Evolutionary conservation across 53 echinoderm and acorn worm species (phyloP).

Genomic region (Patiria pectinifera): DNA sequence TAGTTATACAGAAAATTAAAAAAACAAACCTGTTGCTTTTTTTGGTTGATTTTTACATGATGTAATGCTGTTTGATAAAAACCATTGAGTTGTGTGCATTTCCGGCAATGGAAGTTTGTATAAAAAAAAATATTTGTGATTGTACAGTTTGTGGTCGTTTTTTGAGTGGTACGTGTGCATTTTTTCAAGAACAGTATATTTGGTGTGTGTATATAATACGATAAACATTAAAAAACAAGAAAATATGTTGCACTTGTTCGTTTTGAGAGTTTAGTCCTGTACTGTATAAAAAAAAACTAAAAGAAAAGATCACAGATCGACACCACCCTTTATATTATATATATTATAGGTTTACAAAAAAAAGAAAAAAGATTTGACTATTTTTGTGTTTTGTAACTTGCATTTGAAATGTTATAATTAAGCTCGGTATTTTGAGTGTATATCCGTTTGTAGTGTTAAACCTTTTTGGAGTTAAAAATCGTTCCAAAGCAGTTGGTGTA

Average conservation of each 20-base stretch:
- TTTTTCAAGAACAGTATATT: slow-evolving; percentile 47
- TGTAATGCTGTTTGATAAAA: slow-evolving; percentile 35
- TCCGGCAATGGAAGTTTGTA: slow-evolving; percentile 20
- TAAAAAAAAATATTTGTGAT: slow-evolving; percentile 22
- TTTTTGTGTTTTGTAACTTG: slow-evolving; percentile 43
- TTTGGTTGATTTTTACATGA: slow-evolving; percentile 35
- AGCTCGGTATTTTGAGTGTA: neutral
- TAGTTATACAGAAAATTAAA: slow-evolving; percentile 36
- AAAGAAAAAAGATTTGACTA: slow-evolving; percentile 23
- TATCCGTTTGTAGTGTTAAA: neutral
- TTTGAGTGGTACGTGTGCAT: slow-evolving; percentile 52
- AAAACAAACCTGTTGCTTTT: neutral
- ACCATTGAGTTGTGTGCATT: slow-evolving; percentile 47
- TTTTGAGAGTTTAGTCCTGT: slow-evolving; percentile 40
- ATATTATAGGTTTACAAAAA: slow-evolving; percentile 29
- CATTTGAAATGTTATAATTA: slow-evolving; percentile 39
- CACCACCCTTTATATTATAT: slow-evolving; percentile 55
- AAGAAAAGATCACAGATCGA: neutral
- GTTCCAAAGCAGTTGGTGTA: neutral
- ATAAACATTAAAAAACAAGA: neutral
- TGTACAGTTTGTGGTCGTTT: slow-evolving; percentile 29
- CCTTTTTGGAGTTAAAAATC: neutral
- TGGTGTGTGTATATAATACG: slow-evolving; percentile 59
- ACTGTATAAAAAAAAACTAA: neutral
- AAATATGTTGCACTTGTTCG: slow-evolving; percentile 38